Conservation (phyloP, 2,797 vertebrate genomes). For the Syngnathus rostellatus region DNA sequence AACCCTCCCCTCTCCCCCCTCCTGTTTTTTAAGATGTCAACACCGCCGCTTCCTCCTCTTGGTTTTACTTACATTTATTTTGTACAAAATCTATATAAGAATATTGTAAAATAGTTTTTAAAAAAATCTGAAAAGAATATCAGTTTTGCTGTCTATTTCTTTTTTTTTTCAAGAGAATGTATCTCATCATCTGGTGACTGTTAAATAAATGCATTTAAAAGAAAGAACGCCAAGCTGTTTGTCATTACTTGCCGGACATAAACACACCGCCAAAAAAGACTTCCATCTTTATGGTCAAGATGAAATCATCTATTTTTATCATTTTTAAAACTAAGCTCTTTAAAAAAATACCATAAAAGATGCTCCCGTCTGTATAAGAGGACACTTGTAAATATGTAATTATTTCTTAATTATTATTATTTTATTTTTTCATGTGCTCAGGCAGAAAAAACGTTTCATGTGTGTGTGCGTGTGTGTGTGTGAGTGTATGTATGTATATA, state of each 20-base stretch:
- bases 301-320: not conserved
- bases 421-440: not conserved
- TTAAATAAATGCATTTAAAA: slow-evolving; percentile 76
- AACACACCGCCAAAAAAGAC: not conserved
- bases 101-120: slow-evolving; percentile 81
- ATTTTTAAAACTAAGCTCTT: not conserved
- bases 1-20: slow-evolving; percentile 29
- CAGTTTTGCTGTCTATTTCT: slow-evolving; percentile 74
- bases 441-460: not conserved
- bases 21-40: slow-evolving; percentile 45
- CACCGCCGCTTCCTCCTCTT: slow-evolving; percentile 13
- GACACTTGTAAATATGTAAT: not conserved
- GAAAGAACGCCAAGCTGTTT: slow-evolving; percentile 9
- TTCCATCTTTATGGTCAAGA: not conserved
- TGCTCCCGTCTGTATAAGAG: not conserved
- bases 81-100: slow-evolving; percentile 79
- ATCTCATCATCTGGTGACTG: slow-evolving; percentile 79
- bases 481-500: too few species aligned
- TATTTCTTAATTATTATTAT: too few species aligned
- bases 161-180: slow-evolving; percentile 74
- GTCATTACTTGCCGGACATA: not conserved
- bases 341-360: not conserved
- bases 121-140: slow-evolving; percentile 58
- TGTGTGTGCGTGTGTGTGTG: too few species aligned
- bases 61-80: slow-evolving; percentile 73